Percentiles rank a stretch among this genome's conserved stretches.
These are phyloP conservation scores for Drosophila mayri DNA, from an alignment of 1,140 invertebrate species.

Conservation along the genomic window DNA sequence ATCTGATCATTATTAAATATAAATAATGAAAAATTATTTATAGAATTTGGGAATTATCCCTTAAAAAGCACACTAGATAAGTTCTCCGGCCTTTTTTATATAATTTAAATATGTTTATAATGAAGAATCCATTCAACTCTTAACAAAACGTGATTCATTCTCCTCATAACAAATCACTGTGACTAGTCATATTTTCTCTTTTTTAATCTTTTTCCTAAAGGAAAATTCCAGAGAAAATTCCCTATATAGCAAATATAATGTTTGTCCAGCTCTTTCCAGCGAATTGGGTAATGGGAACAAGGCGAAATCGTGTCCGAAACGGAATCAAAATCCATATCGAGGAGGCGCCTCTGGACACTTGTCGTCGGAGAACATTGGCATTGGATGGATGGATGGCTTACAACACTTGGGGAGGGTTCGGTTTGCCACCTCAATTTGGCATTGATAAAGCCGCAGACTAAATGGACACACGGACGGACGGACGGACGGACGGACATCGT, in stretches of 20 bases:
- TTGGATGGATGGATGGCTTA: slow-evolving; percentile 38
- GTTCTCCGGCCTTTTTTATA: too few relatives aligned
- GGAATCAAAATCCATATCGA: slow-evolving; percentile 13
- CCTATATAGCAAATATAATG: neutral
- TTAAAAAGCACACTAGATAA: too few relatives aligned
- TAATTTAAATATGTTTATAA: too few relatives aligned
- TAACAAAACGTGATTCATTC: neutral
- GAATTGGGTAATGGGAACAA: slow-evolving; percentile 64
- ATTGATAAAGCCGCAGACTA: slow-evolving; percentile 69
- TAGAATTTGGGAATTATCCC: too few relatives aligned
- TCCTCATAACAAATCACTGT: slow-evolving; percentile 11
- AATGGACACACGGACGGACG: slow-evolving; percentile 1
- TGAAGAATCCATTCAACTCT: too few relatives aligned
- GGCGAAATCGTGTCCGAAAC: slow-evolving; percentile 22
- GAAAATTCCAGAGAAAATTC: slow-evolving; percentile 5
- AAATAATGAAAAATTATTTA: neutral
- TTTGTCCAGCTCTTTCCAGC: slow-evolving; percentile 15
- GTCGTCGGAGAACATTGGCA: slow-evolving; percentile 37
- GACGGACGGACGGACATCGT: slow-evolving; percentile 17
- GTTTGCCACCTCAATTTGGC: slow-evolving; percentile 66
- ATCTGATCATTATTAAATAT: neutral
- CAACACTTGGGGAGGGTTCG: slow-evolving; percentile 35
- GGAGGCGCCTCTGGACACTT: slow-evolving; percentile 50
- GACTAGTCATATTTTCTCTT: slow-evolving; percentile 1
- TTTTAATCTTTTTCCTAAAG: neutral